Percentiles rank a stretch among this genome's conserved stretches.
Evolutionary conservation across 2,797 vertebrate genomes (phyloP).

Genomic region (Gephyroberyx darwinii): DNA sequence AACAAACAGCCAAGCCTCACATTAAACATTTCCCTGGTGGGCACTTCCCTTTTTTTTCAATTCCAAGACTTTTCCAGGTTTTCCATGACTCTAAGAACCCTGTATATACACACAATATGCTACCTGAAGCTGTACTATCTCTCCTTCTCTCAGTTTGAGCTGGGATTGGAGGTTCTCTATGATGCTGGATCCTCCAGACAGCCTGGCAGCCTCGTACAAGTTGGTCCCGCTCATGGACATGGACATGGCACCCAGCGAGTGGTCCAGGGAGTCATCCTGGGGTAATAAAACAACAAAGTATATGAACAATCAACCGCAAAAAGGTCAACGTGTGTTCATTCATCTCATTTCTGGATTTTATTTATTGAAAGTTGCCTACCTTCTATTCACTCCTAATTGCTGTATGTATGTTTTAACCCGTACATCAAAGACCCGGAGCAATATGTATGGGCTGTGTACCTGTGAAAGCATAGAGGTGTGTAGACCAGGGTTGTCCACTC

Average conservation of each 20-base stretch:
- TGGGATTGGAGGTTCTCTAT: slow-evolving; percentile 97
- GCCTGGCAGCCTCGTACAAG: slow-evolving; percentile 91
- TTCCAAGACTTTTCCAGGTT: too few species aligned
- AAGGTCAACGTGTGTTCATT: neutral
- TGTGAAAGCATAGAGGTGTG: slow-evolving; percentile 88
- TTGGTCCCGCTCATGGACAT: slow-evolving; percentile 87
- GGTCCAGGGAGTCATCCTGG: slow-evolving; percentile 91
- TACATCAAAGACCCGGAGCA: too few species aligned
- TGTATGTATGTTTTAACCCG: too few species aligned
- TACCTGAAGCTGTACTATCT: slow-evolving; percentile 96
- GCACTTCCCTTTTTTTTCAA: too few species aligned
- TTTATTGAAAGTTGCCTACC: neutral
- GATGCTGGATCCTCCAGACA: slow-evolving; percentile 93
- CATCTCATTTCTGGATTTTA: neutral
- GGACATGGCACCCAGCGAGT: slow-evolving; percentile 85
- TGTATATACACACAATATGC: too few species aligned
- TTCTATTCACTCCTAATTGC: too few species aligned
- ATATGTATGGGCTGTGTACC: slow-evolving; percentile 71
- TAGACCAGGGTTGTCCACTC: slow-evolving; percentile 87
- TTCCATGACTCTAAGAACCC: too few species aligned
- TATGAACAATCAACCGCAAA: neutral
- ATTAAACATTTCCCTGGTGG: too few species aligned
- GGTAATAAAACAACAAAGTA: neutral
- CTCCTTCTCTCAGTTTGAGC: slow-evolving; percentile 94
- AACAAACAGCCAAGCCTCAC: too few species aligned